Base-by-base conservation (phyloP, 2,797 vertebrate genomes). In the Pipistrellus pipistrellus region DNA sequence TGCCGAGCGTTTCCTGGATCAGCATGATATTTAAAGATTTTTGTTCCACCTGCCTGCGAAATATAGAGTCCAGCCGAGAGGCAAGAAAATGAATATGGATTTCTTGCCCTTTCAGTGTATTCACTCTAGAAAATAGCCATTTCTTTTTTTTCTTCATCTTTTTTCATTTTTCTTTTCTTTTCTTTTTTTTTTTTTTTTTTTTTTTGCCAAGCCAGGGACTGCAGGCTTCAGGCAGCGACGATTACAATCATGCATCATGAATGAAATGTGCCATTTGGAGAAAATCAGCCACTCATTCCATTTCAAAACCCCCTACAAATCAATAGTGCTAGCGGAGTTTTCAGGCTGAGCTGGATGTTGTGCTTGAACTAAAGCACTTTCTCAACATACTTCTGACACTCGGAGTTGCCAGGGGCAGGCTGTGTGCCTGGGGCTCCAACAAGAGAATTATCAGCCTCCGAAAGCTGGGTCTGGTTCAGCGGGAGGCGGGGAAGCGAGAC, bases 221-320 rank as follows among this genome's bases (percentile, higher is more conserved):
- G 95, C 75, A 76, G 72, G 75, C 97, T 96, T 97, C 92, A 89
- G 95, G 96, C 97, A 97, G 95, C 68, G 88, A 93, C 46, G 93
- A 97, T 97, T 98, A 97, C 97, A 98, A 93, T 98, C 97, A 97
- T 97, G 91, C 76, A 93, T 97, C 96, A 96, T 97, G 97, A 98
- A 97, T 97, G 97, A 98, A 98, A 98, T 92, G 96, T 97, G 97
- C 93, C 97, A 97, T 95, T 97, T 98, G 97, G 90, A 98, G 95
- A 96, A 97, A 98, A 98, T 97, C 97, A 97, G 97, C 96, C 96
- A 94, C 93, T 98, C 97, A 96, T 98, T 97, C 81, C 97, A 97
- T 95, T 97, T 98, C 97, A 97, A 95, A 78, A n/a, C 78, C 88
- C 90, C 76, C 93, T 84, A 96, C 92, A 97, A 97, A 97, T 97